Base-by-base conservation (phyloP, 2,797 vertebrate genomes). In the Monodelphis domestica region DNA sequence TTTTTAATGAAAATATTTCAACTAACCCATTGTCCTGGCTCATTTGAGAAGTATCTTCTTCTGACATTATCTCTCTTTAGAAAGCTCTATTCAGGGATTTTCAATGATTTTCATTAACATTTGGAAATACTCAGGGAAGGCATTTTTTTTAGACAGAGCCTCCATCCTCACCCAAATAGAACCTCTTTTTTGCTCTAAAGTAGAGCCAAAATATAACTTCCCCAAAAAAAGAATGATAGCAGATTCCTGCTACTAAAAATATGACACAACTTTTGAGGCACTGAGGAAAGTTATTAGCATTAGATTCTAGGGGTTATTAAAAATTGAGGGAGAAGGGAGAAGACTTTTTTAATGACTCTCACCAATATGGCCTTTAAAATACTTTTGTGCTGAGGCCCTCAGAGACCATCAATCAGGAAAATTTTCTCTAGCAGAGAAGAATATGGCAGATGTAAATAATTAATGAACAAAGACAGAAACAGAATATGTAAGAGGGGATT, bases 361-460 rank as follows among this genome's bases (percentile, higher is more conserved):
- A 87, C 91, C 52, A 29, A 95, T 89, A 91, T 52, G 93, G 89
- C 53, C 91, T 96, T 96, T 95, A 95, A 96, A 94, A 94, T 94
- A 94, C 88, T 94, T 95, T 45, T 90, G 87, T 59, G 59, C 55
- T 55, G 5, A 12, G 70, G 0, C 57, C 0, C 93, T 94, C 95
- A 96, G 54, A 95, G 89, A 90, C 91, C 92, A 95, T 96, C 97
- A 50, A 87, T 95, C 94, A 96, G 88, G 91, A 96, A 95, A 9
- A 91, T 38, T 14, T 95, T 90, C 89, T 51, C 54, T 30, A 88
- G 52, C 59, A 95, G 54, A 0, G 91, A 97, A 95, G 89, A 97
- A 94, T 53, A 94, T 70, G 93, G 95, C 14, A 30, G 5, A 6
- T 57, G 45, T 93, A 91, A 97, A 93, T 95, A 97, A 96, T 54